phyloP scores from a whole-genome alignment of 2,888 invertebrate species.

The Acronicta leporina region DNA sequence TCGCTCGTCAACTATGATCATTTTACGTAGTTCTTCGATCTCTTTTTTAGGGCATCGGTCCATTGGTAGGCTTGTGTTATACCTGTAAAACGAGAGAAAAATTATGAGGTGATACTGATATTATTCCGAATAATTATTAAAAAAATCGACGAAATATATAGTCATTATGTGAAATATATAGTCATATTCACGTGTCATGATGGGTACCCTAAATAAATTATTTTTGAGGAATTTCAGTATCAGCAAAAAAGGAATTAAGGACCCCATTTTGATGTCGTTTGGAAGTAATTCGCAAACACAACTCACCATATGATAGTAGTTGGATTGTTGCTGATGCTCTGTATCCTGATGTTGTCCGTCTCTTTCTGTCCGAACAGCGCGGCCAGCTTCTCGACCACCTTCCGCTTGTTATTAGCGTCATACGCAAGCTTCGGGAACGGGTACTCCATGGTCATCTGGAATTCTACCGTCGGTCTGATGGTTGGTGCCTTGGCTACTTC shows the following conservation, averaged over 20 bases:
- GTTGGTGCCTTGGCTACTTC: conserved; percentile 91
- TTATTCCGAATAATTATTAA: no score
- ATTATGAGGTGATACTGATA: no score
- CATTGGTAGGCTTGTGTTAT: conserved; percentile 94
- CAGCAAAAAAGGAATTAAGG: no score
- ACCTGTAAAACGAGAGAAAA: no score
- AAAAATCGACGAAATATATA: no score
- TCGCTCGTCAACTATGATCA: conserved; percentile 91
- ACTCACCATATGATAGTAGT: conserved; percentile 92
- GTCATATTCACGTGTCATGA: no score
- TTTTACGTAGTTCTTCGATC: conserved; percentile 92
- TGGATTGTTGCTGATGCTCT: conserved; percentile 91
- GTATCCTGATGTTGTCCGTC: conserved; percentile 92
- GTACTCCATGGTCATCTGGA: conserved; percentile 93
- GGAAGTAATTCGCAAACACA: not conserved
- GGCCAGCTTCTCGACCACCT: conserved; percentile 94
- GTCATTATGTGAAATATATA: no score
- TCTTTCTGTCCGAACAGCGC: conserved; percentile 93
- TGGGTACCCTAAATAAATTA: no score
- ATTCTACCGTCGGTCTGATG: conserved; percentile 92
- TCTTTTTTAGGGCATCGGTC: conserved; percentile 93
- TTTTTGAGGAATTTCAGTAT: no score
- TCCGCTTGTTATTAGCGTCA: conserved; percentile 92
- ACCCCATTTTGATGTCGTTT: no score
- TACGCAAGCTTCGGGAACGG: conserved; percentile 91